phyloP scores from a whole-genome alignment of 2,113 vertebrate species.

The Macroglossus sobrinus region DNA sequence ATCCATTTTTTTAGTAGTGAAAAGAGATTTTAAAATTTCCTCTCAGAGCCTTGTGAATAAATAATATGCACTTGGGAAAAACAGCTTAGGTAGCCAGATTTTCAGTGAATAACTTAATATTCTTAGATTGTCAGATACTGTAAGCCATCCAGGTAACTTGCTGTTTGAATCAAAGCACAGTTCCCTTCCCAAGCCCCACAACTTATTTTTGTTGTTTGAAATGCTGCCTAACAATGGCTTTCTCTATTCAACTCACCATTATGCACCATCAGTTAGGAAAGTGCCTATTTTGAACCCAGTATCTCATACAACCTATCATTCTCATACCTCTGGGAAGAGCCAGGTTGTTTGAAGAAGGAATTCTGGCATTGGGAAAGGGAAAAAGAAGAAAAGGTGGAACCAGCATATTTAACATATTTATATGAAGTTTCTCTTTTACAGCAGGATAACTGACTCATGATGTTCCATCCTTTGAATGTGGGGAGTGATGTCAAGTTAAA shows the following conservation, averaged over 20 bases:
- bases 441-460: background rate
- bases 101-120: background rate
- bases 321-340: slow-evolving; percentile 34
- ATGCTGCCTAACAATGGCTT: slow-evolving; percentile 48
- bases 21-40: slow-evolving; percentile 54
- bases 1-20: background rate
- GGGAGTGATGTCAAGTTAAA: background rate
- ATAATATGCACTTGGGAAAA: slow-evolving; percentile 53
- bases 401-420: background rate
- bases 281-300: slow-evolving; percentile 50
- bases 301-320: slow-evolving; percentile 36
- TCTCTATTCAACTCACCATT: slow-evolving; percentile 39
- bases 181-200: slow-evolving; percentile 33
- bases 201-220: slow-evolving; percentile 67
- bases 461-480: background rate
- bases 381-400: background rate
- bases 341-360: slow-evolving; percentile 37
- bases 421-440: background rate
- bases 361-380: background rate
- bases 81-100: slow-evolving; percentile 33
- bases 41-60: slow-evolving; percentile 34
- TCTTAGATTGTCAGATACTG: slow-evolving; percentile 62
- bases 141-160: slow-evolving; percentile 67
- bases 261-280: slow-evolving; percentile 48
- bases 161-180: slow-evolving; percentile 65